A percentile compares a stretch with the other conserved stretches of the same genome.
Evolutionary conservation across 2,797 vertebrate species (phyloP).

Genomic region (Pipistrellus nathusii): DNA sequence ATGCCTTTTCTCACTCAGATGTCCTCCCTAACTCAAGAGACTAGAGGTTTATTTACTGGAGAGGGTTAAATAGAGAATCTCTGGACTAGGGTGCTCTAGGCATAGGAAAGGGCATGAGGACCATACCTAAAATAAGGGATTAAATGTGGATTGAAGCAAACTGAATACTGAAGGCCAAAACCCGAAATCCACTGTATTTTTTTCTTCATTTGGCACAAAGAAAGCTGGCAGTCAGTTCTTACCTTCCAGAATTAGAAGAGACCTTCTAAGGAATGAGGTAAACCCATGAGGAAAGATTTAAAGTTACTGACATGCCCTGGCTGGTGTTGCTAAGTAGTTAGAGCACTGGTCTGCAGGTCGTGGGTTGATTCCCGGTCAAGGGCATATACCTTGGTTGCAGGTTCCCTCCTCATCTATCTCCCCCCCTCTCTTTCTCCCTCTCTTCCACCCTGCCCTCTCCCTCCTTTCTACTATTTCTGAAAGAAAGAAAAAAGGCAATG

Average conservation of each 20-base stretch:
- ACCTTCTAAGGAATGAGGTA: conserved; percentile 31
- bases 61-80: not conserved
- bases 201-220: not conserved
- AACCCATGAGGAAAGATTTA: conserved; percentile 37
- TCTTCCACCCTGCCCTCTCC: too few relatives aligned
- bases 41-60: conserved; percentile 3
- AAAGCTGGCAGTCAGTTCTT: not conserved
- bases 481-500: too few relatives aligned
- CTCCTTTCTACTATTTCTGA: too few relatives aligned
- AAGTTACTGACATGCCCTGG: not conserved
- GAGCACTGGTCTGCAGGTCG: too few relatives aligned
- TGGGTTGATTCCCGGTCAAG: too few relatives aligned
- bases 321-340: too few relatives aligned
- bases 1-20: conserved; percentile 20
- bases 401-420: too few relatives aligned
- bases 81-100: not conserved
- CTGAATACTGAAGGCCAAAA: not conserved
- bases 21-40: not conserved
- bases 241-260: not conserved
- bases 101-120: not conserved
- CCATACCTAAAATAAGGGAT: not conserved
- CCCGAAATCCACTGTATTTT: not conserved
- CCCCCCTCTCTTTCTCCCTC: too few relatives aligned
- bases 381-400: too few relatives aligned
- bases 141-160: not conserved